Conservation (phyloP, 2,113 vertebrate species). For the Crotophaga sulcirostris region DNA sequence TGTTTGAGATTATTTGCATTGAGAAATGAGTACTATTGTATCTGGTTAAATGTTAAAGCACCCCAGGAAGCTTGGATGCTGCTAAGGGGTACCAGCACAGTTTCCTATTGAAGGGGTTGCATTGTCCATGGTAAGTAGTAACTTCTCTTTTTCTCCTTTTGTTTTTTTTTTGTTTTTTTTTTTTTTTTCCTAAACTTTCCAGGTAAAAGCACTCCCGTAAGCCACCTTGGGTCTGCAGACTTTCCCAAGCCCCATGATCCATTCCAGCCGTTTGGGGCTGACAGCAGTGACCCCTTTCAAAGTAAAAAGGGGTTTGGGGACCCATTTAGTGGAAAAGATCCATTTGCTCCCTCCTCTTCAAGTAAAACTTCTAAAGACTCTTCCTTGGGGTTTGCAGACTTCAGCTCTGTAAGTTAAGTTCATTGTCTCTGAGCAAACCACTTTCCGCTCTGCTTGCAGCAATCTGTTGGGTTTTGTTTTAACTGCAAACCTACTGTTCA, state of each 20-base stretch:
- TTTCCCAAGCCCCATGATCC: conserved; percentile 88
- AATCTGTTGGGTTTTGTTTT: conserved; percentile 55
- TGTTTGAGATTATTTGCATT: neutral
- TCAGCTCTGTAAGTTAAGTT: conserved; percentile 95
- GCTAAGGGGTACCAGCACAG: neutral
- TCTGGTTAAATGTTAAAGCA: neutral
- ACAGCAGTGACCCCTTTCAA: conserved; percentile 89
- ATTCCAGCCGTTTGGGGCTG: conserved; percentile 91
- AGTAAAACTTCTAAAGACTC: conserved; percentile 89
- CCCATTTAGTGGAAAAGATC: conserved; percentile 98
- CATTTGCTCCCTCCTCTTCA: conserved; percentile 89
- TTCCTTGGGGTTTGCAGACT: conserved; percentile 89
- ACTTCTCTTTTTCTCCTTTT: conserved; percentile 66
- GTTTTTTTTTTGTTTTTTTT: neutral
- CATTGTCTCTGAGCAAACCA: conserved; percentile 75
- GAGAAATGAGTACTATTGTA: neutral
- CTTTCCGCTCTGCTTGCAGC: conserved; percentile 69
- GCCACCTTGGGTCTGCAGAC: conserved; percentile 82
- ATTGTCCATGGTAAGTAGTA: conserved; percentile 73
- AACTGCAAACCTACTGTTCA: conserved; percentile 38
- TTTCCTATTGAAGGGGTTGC: conserved; percentile 28
- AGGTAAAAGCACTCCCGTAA: conserved; percentile 96
- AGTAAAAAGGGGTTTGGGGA: conserved; percentile 92
- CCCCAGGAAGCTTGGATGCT: neutral
- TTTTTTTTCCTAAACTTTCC: conserved; percentile 66